Evolutionary conservation across 2,113 vertebrate genomes (phyloP).

Genomic region (Setophaga petechia): DNA sequence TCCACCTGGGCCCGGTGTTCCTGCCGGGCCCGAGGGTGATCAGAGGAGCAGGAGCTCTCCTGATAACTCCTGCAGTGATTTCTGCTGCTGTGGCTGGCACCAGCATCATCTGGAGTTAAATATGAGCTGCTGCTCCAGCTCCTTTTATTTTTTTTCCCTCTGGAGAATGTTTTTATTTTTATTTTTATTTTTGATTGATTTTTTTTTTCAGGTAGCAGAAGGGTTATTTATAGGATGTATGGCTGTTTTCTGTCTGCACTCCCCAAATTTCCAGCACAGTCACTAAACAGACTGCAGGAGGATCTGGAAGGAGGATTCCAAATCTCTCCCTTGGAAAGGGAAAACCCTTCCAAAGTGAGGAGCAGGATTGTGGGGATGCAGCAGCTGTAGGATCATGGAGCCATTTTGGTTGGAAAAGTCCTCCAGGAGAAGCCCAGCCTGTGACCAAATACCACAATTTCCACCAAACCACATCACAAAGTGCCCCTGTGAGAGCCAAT

Average conservation of each 20-base stretch:
- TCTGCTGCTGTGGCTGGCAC: background rate
- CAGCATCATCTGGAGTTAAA: background rate
- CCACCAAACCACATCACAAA: background rate
- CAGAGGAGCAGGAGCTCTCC: background rate
- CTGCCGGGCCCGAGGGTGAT: background rate
- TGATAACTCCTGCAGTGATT: background rate
- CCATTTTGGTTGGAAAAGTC: background rate
- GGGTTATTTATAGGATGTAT: background rate
- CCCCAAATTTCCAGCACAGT: background rate
- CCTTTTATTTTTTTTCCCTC: too few species aligned
- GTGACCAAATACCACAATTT: background rate
- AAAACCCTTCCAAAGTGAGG: background rate
- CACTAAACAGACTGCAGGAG: background rate
- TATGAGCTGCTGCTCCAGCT: fast-evolving
- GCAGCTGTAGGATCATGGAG: fast-evolving
- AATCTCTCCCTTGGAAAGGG: background rate
- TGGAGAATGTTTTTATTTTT: too few species aligned
- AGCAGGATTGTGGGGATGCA: background rate
- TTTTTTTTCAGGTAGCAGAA: background rate
- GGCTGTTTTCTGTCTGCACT: background rate
- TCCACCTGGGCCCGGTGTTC: background rate
- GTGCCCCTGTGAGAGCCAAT: background rate
- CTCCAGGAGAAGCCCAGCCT: background rate
- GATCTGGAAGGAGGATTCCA: background rate
- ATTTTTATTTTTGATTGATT: too few species aligned